phyloP scores from a whole-genome alignment of 2,797 vertebrate species.

The Sarcophilus harrisii region DNA sequence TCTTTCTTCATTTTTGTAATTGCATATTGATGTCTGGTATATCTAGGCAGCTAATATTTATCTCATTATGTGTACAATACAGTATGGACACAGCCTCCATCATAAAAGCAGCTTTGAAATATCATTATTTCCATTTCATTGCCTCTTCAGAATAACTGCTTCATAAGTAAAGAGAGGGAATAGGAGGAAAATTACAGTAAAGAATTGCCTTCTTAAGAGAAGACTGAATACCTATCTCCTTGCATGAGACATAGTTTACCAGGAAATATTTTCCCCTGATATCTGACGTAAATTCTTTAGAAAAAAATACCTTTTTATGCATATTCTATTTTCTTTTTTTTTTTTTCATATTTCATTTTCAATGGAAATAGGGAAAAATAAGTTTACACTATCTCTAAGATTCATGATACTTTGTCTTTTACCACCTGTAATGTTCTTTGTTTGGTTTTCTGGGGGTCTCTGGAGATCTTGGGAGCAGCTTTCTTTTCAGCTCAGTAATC shows the following conservation, averaged over 20 bases:
- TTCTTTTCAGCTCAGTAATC: too few relatives aligned
- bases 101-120: not conserved
- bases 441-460: too few relatives aligned
- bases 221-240: not conserved
- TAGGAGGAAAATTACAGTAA: not conserved
- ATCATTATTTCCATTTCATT: not conserved
- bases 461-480: too few relatives aligned
- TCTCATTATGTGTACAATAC: not conserved
- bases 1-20: not conserved
- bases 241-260: not conserved
- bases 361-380: not conserved
- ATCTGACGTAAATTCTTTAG: not conserved
- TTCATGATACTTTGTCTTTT: not conserved
- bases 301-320: not conserved
- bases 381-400: not conserved
- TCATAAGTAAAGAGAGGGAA: not conserved
- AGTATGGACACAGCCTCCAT: not conserved
- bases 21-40: not conserved
- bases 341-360: not conserved
- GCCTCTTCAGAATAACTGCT: not conserved
- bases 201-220: not conserved
- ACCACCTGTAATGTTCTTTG: not conserved
- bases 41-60: not conserved
- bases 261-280: not conserved
- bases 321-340: not conserved